Evolutionary conservation across 2,797 vertebrate genomes (phyloP), one percentile per base, ranked within the genome.

Genomic region (Ceryle rudis): DNA sequence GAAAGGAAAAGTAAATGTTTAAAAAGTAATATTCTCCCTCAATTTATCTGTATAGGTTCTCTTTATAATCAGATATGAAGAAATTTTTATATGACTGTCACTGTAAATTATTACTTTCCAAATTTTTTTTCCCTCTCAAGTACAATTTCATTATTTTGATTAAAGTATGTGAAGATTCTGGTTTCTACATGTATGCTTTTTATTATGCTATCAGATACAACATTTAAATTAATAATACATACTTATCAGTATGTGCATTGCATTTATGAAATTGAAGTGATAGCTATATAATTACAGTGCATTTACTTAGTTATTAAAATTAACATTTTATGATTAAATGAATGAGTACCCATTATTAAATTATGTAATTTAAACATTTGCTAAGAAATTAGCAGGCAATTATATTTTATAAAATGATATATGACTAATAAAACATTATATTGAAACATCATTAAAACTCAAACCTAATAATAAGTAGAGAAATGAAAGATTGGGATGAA

Each of bases 311-410:
- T 65, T 92, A 44, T 82, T 96, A 86, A 93, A 93, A 96, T 94
- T 88, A 96, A 84, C 46, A 82, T 92, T 93, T 96, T 92, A 41
- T 94, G 52, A 96, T 96, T 73, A 93, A 95, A 92, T 65, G 5
- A 97, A 96, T 95, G 93, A 92, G 21, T 57, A 51, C 7, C 39
- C n/a, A 78, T 93, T 97, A 96, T 72, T 92, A 95, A 95, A 91
- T 10, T 84, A 7, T 83, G n/a, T 46, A 94, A 93, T 91, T 49
- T 87, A 95, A 96, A 87, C 15, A 95, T 91, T 95, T 97, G 47
- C 26, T 89, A 93, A 86, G 74, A 93, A 93, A 96, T 90, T 95
- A 81, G 3, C 10, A 96, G 65, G 55, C 49, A 92, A 84, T 91
- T 96, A 82, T 77, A 44, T 58, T n/a, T 89, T 93, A 90, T 16